Evolutionary conservation across 2,797 vertebrate species (phyloP).

Genomic region (Pelobates cultripes): DNA sequence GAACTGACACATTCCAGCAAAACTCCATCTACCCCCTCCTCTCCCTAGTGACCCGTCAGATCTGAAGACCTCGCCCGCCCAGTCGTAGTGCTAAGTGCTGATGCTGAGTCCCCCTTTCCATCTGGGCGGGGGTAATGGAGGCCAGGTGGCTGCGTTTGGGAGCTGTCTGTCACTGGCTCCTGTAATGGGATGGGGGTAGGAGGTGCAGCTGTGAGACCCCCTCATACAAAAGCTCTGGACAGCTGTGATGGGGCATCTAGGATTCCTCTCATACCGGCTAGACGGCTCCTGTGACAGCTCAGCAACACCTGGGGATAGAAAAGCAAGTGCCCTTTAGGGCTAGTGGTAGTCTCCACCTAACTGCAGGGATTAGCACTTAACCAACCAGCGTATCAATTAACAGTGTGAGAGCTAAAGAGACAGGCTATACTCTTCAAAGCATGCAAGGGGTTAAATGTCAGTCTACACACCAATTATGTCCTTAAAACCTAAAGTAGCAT

Average conservation of each 20-base stretch:
- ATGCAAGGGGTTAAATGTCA: not conserved
- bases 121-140: constrained; percentile 78
- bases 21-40: constrained; percentile 48
- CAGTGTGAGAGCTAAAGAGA: not conserved
- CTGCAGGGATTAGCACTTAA: constrained; percentile 38
- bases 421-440: not conserved
- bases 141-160: constrained; percentile 79
- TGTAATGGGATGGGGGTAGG: constrained; percentile 64
- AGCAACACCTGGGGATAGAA: constrained; percentile 66
- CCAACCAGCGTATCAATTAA: constrained; percentile 31
- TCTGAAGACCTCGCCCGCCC: constrained; percentile 58
- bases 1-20: constrained; percentile 60
- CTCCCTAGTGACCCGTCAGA: constrained; percentile 57
- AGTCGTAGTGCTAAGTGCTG: constrained; percentile 53
- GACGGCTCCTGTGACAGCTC: constrained; percentile 78
- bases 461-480: not conserved
- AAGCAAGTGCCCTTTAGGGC: constrained; percentile 30
- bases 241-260: constrained; percentile 67
- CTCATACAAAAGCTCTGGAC: constrained; percentile 44
- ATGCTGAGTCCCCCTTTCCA: constrained; percentile 82
- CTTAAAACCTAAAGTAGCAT: not conserved
- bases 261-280: constrained; percentile 83
- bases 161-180: constrained; percentile 84
- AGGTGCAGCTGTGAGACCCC: constrained; percentile 73
- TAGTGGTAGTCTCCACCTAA: constrained; percentile 35